Percentiles rank a stretch among this genome's conserved stretches.
Conservation (phyloP, 2,797 vertebrate species). For the Pogoniulus pusillus region DNA sequence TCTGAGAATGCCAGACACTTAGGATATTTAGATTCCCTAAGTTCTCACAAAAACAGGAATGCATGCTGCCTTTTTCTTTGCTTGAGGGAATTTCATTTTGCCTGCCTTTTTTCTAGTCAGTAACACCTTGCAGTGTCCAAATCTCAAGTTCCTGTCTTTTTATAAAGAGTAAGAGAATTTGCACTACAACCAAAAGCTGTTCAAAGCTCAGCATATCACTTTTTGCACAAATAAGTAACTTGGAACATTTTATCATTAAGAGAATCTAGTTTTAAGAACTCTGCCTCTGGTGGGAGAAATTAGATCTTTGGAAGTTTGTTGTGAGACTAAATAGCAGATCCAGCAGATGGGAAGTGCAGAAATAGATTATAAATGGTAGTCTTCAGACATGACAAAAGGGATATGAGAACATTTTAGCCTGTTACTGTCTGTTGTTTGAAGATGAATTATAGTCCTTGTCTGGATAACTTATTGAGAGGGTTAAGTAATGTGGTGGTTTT, state of each 20-base stretch:
- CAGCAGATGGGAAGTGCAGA: neutral
- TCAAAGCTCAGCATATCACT: neutral
- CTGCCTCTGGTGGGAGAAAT: neutral
- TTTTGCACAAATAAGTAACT: neutral
- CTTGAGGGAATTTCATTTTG: neutral
- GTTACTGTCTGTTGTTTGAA: neutral
- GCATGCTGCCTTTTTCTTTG: neutral
- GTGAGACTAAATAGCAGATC: neutral
- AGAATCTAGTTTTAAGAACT: neutral
- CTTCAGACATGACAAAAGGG: neutral
- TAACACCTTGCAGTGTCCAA: neutral
- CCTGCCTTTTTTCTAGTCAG: neutral
- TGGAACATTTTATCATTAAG: neutral
- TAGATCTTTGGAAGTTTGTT: neutral
- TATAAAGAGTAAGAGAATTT: neutral
- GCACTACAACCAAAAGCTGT: neutral
- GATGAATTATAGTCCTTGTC: neutral
- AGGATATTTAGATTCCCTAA: neutral
- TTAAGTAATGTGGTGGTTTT: neutral
- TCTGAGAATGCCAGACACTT: neutral
- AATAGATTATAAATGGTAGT: neutral
- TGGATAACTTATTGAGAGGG: neutral
- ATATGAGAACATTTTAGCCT: neutral
- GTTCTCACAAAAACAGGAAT: neutral
- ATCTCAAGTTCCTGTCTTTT: neutral